Conservation (phyloP, 2,888 invertebrate genomes). For the Epirrhoe alternata region DNA sequence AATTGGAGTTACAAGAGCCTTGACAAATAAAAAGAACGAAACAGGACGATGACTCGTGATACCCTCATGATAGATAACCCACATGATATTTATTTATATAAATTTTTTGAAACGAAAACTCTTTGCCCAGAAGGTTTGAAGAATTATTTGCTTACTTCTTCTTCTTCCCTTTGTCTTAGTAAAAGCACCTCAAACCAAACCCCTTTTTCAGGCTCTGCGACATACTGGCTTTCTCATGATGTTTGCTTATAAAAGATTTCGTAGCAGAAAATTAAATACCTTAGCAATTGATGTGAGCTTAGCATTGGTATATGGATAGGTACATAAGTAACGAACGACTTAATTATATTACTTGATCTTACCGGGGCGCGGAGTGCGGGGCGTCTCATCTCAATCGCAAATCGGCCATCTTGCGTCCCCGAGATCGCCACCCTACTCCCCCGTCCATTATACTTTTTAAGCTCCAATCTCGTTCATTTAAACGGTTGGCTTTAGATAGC, state of each 20-base stretch:
- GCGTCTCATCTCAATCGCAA: conserved; percentile 84
- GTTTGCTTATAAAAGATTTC: neutral
- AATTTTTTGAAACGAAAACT: no score
- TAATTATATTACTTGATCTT: conserved; percentile 84
- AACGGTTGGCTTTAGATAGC: conserved; percentile 89
- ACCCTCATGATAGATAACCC: no score
- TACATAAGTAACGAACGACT: conserved; percentile 68
- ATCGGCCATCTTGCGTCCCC: conserved; percentile 85
- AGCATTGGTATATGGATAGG: conserved; percentile 51
- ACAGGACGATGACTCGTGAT: no score
- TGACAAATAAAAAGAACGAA: no score
- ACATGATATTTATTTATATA: no score
- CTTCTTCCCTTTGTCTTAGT: no score
- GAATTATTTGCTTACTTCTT: no score
- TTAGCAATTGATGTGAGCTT: conserved; percentile 38
- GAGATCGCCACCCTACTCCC: conserved; percentile 78
- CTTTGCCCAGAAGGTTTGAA: no score
- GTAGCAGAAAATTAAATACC: conserved; percentile 34
- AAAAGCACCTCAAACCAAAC: no score
- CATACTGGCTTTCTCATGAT: no score
- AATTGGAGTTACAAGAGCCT: no score
- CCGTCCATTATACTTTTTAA: conserved; percentile 90
- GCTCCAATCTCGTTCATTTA: conserved; percentile 90
- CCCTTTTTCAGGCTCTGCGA: no score
- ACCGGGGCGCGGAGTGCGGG: conserved; percentile 63